Percentiles rank a stretch among this genome's conserved stretches.
phyloP scores from a whole-genome alignment of 2,797 vertebrate genomes.

The Rhodeus uyekii region DNA sequence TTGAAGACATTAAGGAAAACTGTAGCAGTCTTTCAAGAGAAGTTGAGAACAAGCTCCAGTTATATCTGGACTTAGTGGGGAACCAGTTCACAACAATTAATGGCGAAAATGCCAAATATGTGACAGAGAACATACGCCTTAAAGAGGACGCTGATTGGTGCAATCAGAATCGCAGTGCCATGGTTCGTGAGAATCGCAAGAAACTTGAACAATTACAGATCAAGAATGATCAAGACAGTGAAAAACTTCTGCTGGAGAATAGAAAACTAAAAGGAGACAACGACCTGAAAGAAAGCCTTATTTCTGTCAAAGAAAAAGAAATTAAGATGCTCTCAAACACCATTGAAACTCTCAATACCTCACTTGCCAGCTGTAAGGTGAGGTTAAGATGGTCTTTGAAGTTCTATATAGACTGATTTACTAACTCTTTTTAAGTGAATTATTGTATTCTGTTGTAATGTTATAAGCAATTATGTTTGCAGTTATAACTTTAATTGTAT shows the following conservation, averaged over 20 bases:
- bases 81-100: slow-evolving; percentile 63
- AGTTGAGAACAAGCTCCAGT: slow-evolving; percentile 75
- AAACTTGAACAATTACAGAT: slow-evolving; percentile 50
- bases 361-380: slow-evolving; percentile 58
- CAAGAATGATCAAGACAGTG: slow-evolving; percentile 64
- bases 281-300: slow-evolving; percentile 43
- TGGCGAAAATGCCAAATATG: slow-evolving; percentile 61
- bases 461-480: background rate
- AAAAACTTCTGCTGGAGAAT: slow-evolving; percentile 71
- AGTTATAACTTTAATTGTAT: background rate
- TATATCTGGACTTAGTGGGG: slow-evolving; percentile 70
- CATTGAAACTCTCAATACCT: slow-evolving; percentile 62
- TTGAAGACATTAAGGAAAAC: slow-evolving; percentile 76
- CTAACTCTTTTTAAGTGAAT: background rate
- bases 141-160: slow-evolving; percentile 65
- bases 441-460: background rate
- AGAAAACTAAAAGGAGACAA: slow-evolving; percentile 59
- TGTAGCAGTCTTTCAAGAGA: slow-evolving; percentile 76
- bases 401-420: background rate
- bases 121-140: slow-evolving; percentile 69
- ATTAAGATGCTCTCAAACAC: slow-evolving; percentile 60
- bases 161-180: slow-evolving; percentile 65
- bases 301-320: slow-evolving; percentile 65
- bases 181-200: slow-evolving; percentile 57
- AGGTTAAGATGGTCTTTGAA: slow-evolving; percentile 9